Evolutionary conservation across 2,113 vertebrate genomes (phyloP), one percentile per base, ranked within the genome.

Genomic region (Engraulis encrasicolus): DNA sequence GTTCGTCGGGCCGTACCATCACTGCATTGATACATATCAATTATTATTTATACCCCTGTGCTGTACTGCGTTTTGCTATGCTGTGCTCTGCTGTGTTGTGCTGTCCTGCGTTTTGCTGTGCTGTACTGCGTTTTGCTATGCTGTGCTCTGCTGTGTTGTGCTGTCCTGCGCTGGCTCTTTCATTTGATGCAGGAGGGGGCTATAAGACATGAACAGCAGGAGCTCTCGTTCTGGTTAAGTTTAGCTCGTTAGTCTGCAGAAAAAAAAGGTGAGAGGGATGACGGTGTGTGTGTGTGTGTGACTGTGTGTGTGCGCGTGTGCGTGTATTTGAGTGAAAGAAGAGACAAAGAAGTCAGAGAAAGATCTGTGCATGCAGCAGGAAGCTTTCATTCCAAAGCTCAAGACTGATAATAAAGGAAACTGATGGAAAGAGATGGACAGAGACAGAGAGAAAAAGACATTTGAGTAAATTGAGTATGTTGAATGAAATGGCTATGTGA

Each of bases 131-230:
- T n/a, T n/a, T n/a, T n/a, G n/a, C n/a, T n/a, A n/a, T n/a, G n/a
- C n/a, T n/a, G n/a, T 82, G 40, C n/a, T 85, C 66, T 74, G 38
- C 61, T 20, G 48, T 83, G 66, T 27, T 86, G 45, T 38, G n/a
- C n/a, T n/a, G 34, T 50, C 34, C 37, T 83, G 40, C 79, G 81
- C 40, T 54, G 52, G 23, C 66, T 74, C 66, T 31, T 74, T 74
- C 66, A 74, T 74, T 61, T 74, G 1, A 74, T 31, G 14, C 66
- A n/a, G n/a, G n/a, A n/a, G n/a, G 12, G 31, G 66, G 66, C 66
- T 34, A 74, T 74, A 74, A 17, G 34, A 74, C 82, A 54, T 80
- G 48, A 85, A 78, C 71, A 89, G 86, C 78, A 74, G 52, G 49
- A 71, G 52, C 34, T n/a, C n/a, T n/a, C n/a, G n/a, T 61, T 31